phyloP scores from a whole-genome alignment of 35 echinoderm and acorn worm genomes.

The Lytechinus pictus region DNA sequence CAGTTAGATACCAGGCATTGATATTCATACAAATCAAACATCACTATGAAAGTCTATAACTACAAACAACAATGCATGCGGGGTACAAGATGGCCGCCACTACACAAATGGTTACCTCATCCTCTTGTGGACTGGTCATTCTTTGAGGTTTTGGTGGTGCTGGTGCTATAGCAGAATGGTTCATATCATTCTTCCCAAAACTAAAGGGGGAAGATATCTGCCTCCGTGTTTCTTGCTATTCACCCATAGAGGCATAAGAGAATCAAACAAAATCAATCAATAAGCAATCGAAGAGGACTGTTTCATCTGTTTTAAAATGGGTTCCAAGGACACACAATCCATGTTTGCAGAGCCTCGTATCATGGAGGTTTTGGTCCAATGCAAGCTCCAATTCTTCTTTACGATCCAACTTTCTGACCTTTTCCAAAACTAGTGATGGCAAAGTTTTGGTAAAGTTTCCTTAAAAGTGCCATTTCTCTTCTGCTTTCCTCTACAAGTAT shows the following conservation, averaged over 20 bases:
- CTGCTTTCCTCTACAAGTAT: neutral
- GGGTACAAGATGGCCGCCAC: neutral
- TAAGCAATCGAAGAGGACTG: neutral
- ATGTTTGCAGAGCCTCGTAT: neutral
- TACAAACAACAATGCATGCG: neutral
- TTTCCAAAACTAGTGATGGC: neutral
- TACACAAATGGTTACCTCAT: neutral
- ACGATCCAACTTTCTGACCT: neutral
- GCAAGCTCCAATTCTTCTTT: neutral
- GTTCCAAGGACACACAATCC: neutral
- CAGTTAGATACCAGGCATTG: neutral
- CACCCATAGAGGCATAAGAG: neutral
- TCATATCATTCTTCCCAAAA: neutral
- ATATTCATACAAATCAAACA: neutral
- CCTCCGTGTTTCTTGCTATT: neutral
- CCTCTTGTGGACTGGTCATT: conserved; percentile 30
- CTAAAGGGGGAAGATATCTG: neutral
- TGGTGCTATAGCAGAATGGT: neutral
- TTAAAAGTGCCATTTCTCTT: neutral
- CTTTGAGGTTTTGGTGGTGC: conserved; percentile 9
- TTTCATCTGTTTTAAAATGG: neutral
- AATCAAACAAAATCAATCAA: neutral
- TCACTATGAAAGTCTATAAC: neutral
- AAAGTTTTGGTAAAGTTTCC: neutral
- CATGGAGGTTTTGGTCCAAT: neutral